A percentile compares a stretch with the other conserved stretches of the same genome.
Conservation (phyloP, 2,113 vertebrate genomes). For the Fulmarus glacialis region DNA sequence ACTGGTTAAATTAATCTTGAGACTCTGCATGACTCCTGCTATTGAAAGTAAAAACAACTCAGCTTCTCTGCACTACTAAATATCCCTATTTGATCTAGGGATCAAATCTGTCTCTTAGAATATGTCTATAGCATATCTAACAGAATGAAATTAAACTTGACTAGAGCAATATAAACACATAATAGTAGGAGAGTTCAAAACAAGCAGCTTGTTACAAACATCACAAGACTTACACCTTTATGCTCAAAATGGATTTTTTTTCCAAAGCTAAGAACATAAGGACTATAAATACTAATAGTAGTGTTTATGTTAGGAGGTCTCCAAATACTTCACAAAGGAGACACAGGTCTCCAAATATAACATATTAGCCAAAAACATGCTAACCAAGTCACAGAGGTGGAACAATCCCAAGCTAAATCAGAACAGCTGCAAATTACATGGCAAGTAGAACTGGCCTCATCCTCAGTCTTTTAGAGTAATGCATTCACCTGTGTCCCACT, state of each 20-base stretch:
- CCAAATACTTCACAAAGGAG: neutral
- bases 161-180: neutral
- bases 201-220: neutral
- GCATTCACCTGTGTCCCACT: neutral
- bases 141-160: neutral
- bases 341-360: neutral
- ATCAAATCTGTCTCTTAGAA: neutral
- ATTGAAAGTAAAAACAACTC: neutral
- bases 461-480: neutral
- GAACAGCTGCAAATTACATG: neutral
- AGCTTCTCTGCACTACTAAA: neutral
- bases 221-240: neutral
- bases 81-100: neutral
- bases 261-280: neutral
- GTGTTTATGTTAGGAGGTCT: neutral
- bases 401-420: neutral
- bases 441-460: neutral
- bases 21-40: neutral
- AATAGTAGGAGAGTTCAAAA: neutral
- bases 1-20: neutral
- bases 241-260: neutral
- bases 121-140: neutral
- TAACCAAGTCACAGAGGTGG: neutral
- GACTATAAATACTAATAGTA: neutral
- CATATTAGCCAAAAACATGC: neutral